These are phyloP conservation scores for Drosophila pruinosa DNA, from an alignment of 1,140 invertebrate genomes.

Conservation along the genomic window DNA sequence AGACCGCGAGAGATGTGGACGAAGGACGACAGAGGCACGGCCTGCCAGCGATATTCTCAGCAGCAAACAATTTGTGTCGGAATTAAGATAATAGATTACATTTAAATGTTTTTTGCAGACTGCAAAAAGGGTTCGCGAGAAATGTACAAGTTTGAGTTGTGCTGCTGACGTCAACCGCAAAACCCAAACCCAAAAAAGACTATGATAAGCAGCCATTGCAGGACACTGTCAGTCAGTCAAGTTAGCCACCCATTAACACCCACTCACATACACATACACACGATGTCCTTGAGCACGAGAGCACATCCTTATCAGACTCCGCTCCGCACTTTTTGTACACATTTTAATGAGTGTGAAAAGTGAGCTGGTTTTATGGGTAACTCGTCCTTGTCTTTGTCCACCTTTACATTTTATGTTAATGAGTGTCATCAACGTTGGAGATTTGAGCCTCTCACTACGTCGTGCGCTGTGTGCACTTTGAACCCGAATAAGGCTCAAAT, in stretches of 20 bases:
- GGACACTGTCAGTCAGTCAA: neutral
- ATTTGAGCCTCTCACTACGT: conserved; percentile 51
- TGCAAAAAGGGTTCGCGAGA: conserved; percentile 55
- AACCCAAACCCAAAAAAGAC: conserved; percentile 20
- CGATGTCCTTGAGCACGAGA: conserved; percentile 36
- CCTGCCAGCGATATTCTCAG: conserved; percentile 17
- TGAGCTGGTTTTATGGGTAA: conserved; percentile 66
- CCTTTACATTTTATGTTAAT: conserved; percentile 75
- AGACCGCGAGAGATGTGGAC: conserved; percentile 8
- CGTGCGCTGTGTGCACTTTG: conserved; percentile 46
- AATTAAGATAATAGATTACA: conserved; percentile 82
- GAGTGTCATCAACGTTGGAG: conserved; percentile 67
- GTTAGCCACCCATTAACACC: conserved; percentile 2
- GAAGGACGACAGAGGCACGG: neutral
- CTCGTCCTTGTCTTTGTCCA: conserved; percentile 43
- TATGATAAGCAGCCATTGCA: conserved; percentile 30
- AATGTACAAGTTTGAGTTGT: conserved; percentile 34
- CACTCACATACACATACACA: neutral
- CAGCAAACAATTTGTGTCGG: conserved; percentile 77
- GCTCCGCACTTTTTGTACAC: conserved; percentile 38
- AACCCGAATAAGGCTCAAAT: conserved; percentile 49
- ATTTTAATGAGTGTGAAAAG: conserved; percentile 78
- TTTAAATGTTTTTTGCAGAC: conserved; percentile 63
- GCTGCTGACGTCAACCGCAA: conserved; percentile 60
- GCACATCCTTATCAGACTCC: conserved; percentile 17